These are phyloP conservation scores for Chaetodon auriga DNA, from an alignment of 2,113 vertebrate species.

Conservation along the genomic window DNA sequence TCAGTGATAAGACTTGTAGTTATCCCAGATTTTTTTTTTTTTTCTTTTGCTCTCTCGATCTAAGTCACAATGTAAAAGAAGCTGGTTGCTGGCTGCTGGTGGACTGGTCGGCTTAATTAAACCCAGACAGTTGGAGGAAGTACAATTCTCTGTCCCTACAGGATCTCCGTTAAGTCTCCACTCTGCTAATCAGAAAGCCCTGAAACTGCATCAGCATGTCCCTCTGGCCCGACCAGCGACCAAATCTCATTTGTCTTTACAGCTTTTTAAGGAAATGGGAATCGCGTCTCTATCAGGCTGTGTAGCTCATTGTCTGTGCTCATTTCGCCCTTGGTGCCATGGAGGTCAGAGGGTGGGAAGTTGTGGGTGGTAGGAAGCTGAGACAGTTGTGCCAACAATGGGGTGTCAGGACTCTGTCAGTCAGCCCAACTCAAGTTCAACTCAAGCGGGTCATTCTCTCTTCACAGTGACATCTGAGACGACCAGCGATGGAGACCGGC, in stretches of 20 bases:
- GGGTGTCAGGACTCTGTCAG: constrained; percentile 70
- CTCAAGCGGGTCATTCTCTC: constrained; percentile 62
- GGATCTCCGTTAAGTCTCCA: constrained; percentile 69
- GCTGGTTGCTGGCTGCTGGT: constrained; percentile 42
- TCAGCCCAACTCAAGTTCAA: constrained; percentile 59
- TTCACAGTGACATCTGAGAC: constrained; percentile 71
- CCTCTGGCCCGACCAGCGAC: constrained; percentile 30
- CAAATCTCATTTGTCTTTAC: constrained; percentile 43
- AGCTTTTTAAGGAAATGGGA: constrained; percentile 31
- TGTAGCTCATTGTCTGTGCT: constrained; percentile 4
- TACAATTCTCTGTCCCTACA: constrained; percentile 62
- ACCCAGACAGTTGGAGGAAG: constrained; percentile 73
- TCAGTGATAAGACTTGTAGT: constrained; percentile 17
- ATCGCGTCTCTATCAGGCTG: constrained; percentile 20
- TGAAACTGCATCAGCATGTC: constrained; percentile 57
- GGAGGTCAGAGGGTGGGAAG: constrained; percentile 58
- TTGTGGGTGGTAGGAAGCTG: constrained; percentile 65
- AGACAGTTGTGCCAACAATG: constrained; percentile 48
- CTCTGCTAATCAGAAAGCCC: constrained; percentile 67
- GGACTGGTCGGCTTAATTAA: constrained; percentile 72
- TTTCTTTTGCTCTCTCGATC: constrained; percentile 1
- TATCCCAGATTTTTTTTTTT: not conserved
- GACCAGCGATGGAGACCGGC: constrained; percentile 47
- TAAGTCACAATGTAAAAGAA: constrained; percentile 35
- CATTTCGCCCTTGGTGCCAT: constrained; percentile 41